A percentile compares a stretch with the other conserved stretches of the same genome.
Evolutionary conservation across 1,140 invertebrate species (phyloP).

Genomic region (Coptotermes formosanus): DNA sequence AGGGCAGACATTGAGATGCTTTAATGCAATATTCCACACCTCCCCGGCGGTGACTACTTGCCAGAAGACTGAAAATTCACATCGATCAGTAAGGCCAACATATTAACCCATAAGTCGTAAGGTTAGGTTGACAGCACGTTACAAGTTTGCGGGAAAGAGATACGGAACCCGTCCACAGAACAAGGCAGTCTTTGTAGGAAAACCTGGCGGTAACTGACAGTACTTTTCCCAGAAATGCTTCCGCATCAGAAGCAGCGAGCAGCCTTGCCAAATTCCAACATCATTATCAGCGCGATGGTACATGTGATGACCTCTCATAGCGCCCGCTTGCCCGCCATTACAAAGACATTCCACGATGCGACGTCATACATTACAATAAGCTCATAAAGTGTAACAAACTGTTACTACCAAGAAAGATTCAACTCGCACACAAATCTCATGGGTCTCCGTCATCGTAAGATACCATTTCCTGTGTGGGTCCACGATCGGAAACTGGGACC

Average conservation of each 20-base stretch:
- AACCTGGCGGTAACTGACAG: neutral
- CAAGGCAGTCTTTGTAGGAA: neutral
- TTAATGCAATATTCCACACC: too few species aligned
- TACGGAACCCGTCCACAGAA: neutral
- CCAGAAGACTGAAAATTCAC: too few species aligned
- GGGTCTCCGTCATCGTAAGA: too few species aligned
- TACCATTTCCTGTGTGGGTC: too few species aligned
- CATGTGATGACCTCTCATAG: neutral
- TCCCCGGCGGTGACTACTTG: too few species aligned
- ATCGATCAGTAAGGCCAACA: too few species aligned
- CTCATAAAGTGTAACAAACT: neutral
- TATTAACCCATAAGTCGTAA: too few species aligned
- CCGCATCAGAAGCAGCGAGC: neutral
- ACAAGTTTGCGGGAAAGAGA: neutral
- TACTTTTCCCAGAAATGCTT: neutral
- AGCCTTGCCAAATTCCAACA: slow-evolving; percentile 12
- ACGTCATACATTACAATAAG: neutral
- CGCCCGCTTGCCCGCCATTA: neutral
- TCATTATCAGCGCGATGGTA: neutral
- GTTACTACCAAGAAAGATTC: neutral
- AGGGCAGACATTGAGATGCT: too few species aligned
- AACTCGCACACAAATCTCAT: neutral
- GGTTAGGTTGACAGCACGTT: neutral
- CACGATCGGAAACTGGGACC: too few species aligned
- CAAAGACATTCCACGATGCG: slow-evolving; percentile 3